Evolutionary conservation across 1,140 invertebrate genomes (phyloP), one percentile per base, ranked within the genome.

Genomic region (Psix sp.): DNA sequence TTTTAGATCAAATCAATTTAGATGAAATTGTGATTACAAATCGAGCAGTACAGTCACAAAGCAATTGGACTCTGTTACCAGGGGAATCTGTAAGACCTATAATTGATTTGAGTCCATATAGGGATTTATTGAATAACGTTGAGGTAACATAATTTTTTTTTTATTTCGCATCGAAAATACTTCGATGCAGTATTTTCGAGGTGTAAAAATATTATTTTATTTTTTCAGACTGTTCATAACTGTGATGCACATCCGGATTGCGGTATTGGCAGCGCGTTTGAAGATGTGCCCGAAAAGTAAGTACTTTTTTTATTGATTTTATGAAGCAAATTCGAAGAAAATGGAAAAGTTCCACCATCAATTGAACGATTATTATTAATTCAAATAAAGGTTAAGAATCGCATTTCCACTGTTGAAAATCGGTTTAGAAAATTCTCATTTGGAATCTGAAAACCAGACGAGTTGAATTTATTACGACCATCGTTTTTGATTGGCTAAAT

Each of bases 41-140:
- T 85, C 43, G 83, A 86, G n/a, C n/a, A n/a, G n/a, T n/a, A n/a
- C n/a, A n/a, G 29, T 65, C 71, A 4, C 66, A 78, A 80, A 85
- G 18, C 77, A 73, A 76, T 42, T 63, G 6, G 31, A 60, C 14
- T 35, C 48, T n/a, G 13, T 76, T 87, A 20, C 82, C 84, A 35
- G 77, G 82, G 54, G 83, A 84, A 35, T 72, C 76, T 4, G 66
- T 77, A 33, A 77, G 82, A 11, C 73, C 82, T 10, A 77, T 80
- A 13, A 79, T 81, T 13, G 85, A 86, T 29, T 78, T 70, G 73
- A 85, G 78, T 79, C 79, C 83, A 33, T 87, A 87, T 5, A 91
- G 90, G 90, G 89, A 91, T 80, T 89, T 92, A 29, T 90, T 91
- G 88, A 91, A 90, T 82, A 91, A 91, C 52, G 89, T 90, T 13